Base-by-base conservation (phyloP, 1,140 invertebrate genomes). In the Zaprionus inermis region DNA sequence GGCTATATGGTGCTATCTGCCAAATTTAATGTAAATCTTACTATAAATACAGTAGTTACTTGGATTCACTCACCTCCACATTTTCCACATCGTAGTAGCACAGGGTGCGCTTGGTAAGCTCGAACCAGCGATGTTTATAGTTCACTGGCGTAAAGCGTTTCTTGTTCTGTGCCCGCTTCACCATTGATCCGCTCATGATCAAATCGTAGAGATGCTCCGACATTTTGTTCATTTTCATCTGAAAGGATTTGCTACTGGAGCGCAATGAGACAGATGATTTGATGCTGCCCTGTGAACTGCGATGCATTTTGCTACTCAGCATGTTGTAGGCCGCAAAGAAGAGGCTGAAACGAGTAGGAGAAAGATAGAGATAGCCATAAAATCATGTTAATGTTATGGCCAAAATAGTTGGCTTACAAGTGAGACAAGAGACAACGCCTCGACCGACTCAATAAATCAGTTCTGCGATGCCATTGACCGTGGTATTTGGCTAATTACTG, bases 81-180 rank as follows among this genome's bases (percentile, higher is more conserved):
- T 96, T 95, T 72, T 93, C 94, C 56, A 95, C 94, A 91, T 97
- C 97, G 92, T 96, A 97, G 92, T 97, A 97, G 55, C 95, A 95
- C 18, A 97, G 94, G 65, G 94, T 94, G 57, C 94, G 94, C 75
- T 94, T 94, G 1, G 96, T 97, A 28, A 97, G 92, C 52, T 96
- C 95, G 92, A 97, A 96, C 96, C 96, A 97, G 22, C 97, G 94
- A 92, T 96, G 95, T 91, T 97, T 97, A 91, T 96, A 97, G 91
- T 97, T 97, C 38, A 97, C 95, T 7, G 96, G 95, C 18, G 96
- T 96, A 89, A 97, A 97, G 51, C 96, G 94, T 91, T 97, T 97
- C 92, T 97, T 97, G 92, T 97, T 97, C 91, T 97, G 96, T 3
- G 97, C 97, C 58, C 96, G 93, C 93, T 97, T 97, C 46, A 96